Conservation (phyloP, 2,113 vertebrate genomes). For the Mus spicilegus region DNA sequence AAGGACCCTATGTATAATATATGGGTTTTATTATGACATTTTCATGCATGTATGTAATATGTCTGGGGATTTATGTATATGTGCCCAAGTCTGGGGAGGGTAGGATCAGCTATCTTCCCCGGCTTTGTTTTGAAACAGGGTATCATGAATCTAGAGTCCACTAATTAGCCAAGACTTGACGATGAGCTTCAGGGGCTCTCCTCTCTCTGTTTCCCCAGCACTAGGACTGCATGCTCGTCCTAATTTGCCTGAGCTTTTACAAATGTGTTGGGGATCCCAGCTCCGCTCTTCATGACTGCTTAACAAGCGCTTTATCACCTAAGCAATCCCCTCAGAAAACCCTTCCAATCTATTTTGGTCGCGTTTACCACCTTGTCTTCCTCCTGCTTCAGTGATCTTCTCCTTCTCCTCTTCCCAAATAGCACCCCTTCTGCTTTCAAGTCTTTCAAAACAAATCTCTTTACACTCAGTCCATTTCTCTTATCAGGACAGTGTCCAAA, state of each 20-base stretch:
- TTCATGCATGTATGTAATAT: not conserved
- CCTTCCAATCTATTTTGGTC: too few relatives aligned
- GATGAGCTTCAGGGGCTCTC: not conserved
- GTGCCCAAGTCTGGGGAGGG: not conserved
- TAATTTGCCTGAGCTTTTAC: not conserved
- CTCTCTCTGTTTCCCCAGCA: not conserved
- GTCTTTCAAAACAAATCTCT: not conserved
- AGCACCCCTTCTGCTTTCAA: not conserved
- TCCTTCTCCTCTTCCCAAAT: not conserved
- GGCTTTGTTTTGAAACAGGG: not conserved
- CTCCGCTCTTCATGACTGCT: not conserved
- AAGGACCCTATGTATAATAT: too few relatives aligned
- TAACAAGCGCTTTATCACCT: not conserved
- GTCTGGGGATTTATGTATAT: not conserved
- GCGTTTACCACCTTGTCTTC: not conserved
- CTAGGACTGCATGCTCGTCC: not conserved
- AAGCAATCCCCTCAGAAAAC: not conserved
- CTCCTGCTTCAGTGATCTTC: not conserved
- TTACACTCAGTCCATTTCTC: not conserved
- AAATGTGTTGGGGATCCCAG: not conserved
- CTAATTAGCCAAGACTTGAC: not conserved
- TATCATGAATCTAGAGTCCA: not conserved
- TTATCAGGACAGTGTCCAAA: not conserved
- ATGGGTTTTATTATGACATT: not conserved
- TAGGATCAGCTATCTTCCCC: not conserved